These are phyloP conservation scores for Drosophila equinoxialis DNA, from an alignment of 1,140 invertebrate genomes.

Conservation along the genomic window DNA sequence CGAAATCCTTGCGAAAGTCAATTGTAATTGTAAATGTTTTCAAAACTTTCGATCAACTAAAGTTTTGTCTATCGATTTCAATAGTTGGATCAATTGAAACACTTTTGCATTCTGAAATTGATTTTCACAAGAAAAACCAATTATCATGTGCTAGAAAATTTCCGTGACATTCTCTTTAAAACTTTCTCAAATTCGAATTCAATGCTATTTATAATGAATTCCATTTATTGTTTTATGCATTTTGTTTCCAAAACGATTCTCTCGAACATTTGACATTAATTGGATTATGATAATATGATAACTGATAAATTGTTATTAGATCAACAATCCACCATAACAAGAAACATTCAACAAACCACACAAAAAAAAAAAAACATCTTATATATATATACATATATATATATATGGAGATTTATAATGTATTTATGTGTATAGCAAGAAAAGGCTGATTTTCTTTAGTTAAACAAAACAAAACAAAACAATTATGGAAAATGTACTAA, in stretches of 20 bases:
- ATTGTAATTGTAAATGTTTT: neutral
- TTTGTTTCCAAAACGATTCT: no score
- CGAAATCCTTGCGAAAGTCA: neutral
- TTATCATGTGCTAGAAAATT: no score
- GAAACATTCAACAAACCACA: conserved; percentile 11
- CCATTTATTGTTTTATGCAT: no score
- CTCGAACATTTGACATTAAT: neutral
- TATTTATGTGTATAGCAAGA: conserved; percentile 78
- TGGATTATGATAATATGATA: neutral
- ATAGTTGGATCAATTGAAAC: no score
- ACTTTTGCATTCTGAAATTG: neutral
- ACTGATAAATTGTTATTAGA: conserved; percentile 8
- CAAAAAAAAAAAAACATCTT: neutral
- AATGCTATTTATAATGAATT: neutral
- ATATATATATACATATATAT: conserved; percentile 17
- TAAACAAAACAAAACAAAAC: conserved; percentile 50
- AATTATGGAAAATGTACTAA: conserved; percentile 33
- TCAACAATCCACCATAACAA: neutral
- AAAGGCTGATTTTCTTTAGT: conserved; percentile 80
- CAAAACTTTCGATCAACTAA: neutral
- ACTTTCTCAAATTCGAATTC: neutral
- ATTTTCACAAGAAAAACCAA: neutral
- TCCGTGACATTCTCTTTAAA: no score
- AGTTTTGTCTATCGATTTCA: neutral
- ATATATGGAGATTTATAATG: conserved; percentile 41